Base-by-base conservation (phyloP, 2,888 invertebrate genomes). In the Halictus ligatus region DNA sequence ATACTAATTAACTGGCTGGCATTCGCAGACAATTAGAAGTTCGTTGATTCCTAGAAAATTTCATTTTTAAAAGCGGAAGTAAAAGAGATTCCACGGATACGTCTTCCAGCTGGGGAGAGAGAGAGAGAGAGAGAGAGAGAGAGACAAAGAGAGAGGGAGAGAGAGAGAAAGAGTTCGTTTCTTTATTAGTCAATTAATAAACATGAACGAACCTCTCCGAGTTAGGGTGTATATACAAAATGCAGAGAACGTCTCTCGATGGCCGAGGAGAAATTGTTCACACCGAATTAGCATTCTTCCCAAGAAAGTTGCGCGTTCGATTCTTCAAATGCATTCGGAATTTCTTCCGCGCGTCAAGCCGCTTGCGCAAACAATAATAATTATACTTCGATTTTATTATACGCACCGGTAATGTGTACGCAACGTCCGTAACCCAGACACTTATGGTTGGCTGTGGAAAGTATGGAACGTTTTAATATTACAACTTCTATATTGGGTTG, bases 291-390 rank as follows among this genome's bases (percentile, higher is more conserved):
- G 75, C 92, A 94, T 94, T 94, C 94, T 90, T 91, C 84, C 79
- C 89, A 92, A 91, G 94, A 94, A 94, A 94, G 93, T 93, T 88
- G 89, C 87, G 84, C 85, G 86, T 87, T 88, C 78, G 83, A 83
- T 88, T 83, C 89, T 83, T 88, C 80, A 85, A 88, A 89, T 86
- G 76, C 88, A 48, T 79, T 78, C 86, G 71, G 71, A 79, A 69
- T 76, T 67, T 83, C 76, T 82, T 74, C 83, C n/a, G 7, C 7
- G 40, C 29, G 35, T 73, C 58, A 48, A 25, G 12, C 40, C 67
- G 60, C 35, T 77, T 75, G n/a, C 48, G 71, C 46, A 85, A 84
- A 40, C 15, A 43, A 64, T 64, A 29, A 64, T 64, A 29, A 64
- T 64, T 29, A 64, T 29, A 18, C 29, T 64, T 29, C 29, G 29